Conservation (phyloP, 2,113 vertebrate genomes). For the Cyanoramphus novaezelandiae region DNA sequence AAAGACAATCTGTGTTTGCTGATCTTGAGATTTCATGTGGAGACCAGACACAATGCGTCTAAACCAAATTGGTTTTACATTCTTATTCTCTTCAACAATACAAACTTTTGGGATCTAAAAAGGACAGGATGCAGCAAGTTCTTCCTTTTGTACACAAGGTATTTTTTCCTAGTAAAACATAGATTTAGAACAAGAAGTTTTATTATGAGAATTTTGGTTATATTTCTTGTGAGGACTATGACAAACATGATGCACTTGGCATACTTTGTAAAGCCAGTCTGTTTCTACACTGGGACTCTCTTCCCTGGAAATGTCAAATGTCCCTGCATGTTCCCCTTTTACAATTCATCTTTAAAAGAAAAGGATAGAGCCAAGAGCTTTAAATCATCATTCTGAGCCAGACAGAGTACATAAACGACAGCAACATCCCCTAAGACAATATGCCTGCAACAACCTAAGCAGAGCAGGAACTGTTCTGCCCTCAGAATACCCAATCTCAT, state of each 20-base stretch:
- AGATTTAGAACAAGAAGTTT: background rate
- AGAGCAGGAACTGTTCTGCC: background rate
- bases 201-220: background rate
- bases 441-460: rapidly evolving
- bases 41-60: background rate
- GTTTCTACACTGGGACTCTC: background rate
- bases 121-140: background rate
- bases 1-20: background rate
- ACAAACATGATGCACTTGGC: background rate
- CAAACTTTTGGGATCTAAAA: background rate
- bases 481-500: background rate
- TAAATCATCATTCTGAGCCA: background rate
- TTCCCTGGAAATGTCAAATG: background rate
- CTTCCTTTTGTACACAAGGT: background rate
- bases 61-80: background rate
- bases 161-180: background rate
- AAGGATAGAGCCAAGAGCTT: background rate
- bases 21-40: background rate
- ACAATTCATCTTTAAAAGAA: background rate
- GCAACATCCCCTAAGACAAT: background rate
- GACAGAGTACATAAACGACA: rapidly evolving
- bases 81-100: background rate
- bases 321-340: background rate
- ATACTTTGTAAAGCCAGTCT: background rate
- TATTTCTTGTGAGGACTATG: background rate